A percentile compares a stretch with the other conserved stretches of the same genome.
These are phyloP conservation scores for Centruroides sculpturatus DNA, from an alignment of 1,140 invertebrate genomes.

Conservation along the genomic window DNA sequence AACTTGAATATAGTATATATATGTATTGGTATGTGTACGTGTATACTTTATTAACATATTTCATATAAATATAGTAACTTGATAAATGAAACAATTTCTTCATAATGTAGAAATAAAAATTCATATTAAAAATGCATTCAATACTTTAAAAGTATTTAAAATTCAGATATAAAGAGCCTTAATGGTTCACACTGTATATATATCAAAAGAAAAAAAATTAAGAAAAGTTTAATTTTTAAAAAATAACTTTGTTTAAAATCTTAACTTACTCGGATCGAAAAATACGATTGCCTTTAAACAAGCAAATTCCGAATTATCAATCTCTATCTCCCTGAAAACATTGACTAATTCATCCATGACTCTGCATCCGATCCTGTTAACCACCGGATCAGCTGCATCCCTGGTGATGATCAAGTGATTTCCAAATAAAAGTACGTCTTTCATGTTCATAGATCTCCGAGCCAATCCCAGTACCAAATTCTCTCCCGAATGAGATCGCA, in stretches of 20 bases:
- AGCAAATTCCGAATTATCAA: constrained; percentile 92
- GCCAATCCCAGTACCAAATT: constrained; percentile 86
- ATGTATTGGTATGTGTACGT: no score
- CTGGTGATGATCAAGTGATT: constrained; percentile 89
- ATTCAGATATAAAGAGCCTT: no score
- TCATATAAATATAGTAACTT: no score
- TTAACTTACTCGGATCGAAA: constrained; percentile 62
- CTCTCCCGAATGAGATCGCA: constrained; percentile 76
- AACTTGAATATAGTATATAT: no score
- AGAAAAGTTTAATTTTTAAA: no score
- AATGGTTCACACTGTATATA: no score
- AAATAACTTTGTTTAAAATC: background rate
- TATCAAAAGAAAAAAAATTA: no score
- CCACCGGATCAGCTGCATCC: constrained; percentile 48
- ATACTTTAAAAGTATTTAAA: no score
- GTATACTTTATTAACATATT: no score
- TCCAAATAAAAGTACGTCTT: constrained; percentile 74
- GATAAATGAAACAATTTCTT: no score
- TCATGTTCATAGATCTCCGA: constrained; percentile 71
- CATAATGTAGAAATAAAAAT: no score
- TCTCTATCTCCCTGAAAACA: constrained; percentile 79
- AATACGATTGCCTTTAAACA: constrained; percentile 95
- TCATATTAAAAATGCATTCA: no score
- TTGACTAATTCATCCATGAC: constrained; percentile 89
- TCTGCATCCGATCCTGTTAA: constrained; percentile 53